These are phyloP conservation scores for Odontomyia ornata DNA, from an alignment of 2,888 invertebrate species.

Conservation along the genomic window DNA sequence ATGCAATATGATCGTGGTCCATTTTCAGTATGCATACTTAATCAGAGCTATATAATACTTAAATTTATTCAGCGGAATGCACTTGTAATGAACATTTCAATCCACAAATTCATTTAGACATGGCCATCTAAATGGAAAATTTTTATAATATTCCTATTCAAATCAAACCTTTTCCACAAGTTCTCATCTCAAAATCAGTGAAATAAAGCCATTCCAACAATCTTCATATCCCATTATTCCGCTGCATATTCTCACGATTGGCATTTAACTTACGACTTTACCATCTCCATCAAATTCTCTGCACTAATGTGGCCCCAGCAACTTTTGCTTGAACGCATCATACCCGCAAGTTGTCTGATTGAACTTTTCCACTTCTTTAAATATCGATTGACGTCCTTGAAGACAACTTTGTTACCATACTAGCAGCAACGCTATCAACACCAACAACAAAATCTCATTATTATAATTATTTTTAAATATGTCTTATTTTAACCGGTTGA, in stretches of 20 bases:
- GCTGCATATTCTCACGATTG: background rate
- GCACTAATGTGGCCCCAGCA: background rate
- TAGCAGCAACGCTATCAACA: background rate
- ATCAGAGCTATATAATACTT: too few relatives aligned
- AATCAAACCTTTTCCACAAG: background rate
- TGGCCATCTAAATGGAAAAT: too few relatives aligned
- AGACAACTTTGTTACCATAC: slow-evolving; percentile 30
- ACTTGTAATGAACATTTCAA: too few relatives aligned
- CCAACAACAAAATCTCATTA: background rate
- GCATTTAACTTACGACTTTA: background rate
- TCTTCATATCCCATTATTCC: background rate
- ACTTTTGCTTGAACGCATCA: slow-evolving; percentile 13
- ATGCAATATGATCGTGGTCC: too few relatives aligned
- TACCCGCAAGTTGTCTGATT: slow-evolving; percentile 17
- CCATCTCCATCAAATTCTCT: background rate
- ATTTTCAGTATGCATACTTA: too few relatives aligned
- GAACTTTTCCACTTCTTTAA: slow-evolving; percentile 41
- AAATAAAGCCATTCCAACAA: background rate
- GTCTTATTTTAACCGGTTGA: too few relatives aligned
- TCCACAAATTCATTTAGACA: too few relatives aligned
- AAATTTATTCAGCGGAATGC: too few relatives aligned
- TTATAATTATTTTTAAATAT: background rate
- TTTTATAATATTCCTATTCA: background rate
- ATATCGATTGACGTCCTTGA: slow-evolving; percentile 50
- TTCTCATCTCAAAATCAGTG: background rate